Evolutionary conservation across 2,888 invertebrate species (phyloP).

Genomic region (Sicus ferrugineus): DNA sequence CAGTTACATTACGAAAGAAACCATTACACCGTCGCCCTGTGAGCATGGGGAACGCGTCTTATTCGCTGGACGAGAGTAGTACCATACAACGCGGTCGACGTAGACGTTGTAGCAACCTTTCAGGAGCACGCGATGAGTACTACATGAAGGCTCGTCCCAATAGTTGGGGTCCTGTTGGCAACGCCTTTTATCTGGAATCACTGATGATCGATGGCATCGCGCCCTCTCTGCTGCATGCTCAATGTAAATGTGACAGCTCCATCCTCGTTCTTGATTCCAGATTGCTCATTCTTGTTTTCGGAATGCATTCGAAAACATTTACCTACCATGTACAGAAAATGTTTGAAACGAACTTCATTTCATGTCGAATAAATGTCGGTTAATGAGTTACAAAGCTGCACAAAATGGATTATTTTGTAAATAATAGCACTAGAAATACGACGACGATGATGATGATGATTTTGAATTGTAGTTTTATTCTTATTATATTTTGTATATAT

Average conservation of each 20-base stretch:
- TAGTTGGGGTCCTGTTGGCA: constrained; percentile 64
- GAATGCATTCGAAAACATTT: background rate
- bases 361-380: constrained; percentile 45
- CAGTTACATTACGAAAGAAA: constrained; percentile 57
- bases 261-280: too few relatives aligned
- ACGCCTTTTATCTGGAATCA: constrained; percentile 70
- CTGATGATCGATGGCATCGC: constrained; percentile 74
- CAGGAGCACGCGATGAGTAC: constrained; percentile 54
- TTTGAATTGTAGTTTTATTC: constrained; percentile 21
- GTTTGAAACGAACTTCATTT: constrained; percentile 43
- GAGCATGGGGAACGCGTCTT: constrained; percentile 60
- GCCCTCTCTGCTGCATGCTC: constrained; percentile 86
- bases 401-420: constrained; percentile 15
- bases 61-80: constrained; percentile 53
- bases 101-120: constrained; percentile 56
- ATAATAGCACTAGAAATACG: constrained; percentile 25
- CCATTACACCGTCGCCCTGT: constrained; percentile 59
- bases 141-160: constrained; percentile 52
- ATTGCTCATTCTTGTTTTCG: background rate
- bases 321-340: constrained; percentile 36
- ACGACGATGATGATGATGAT: background rate
- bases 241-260: constrained; percentile 71
- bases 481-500: constrained; percentile 9
- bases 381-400: constrained; percentile 26
- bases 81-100: constrained; percentile 39